Conservation (phyloP, 2,888 invertebrate species). For the Drosophila seclusa region DNA sequence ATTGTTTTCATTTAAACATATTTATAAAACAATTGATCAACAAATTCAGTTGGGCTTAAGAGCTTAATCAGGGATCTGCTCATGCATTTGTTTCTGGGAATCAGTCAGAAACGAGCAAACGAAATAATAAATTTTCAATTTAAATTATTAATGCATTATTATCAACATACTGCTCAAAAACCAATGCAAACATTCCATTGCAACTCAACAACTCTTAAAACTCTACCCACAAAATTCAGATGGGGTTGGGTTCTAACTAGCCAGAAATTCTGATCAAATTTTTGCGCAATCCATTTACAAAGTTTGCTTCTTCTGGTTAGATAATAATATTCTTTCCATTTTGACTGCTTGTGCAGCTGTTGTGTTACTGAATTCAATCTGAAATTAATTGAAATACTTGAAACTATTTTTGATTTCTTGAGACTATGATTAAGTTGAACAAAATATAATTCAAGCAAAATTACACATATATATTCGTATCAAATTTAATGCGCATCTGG, state of each 20-base stretch:
- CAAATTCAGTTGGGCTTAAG: conserved; percentile 29
- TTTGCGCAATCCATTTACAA: background rate
- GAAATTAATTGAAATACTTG: background rate
- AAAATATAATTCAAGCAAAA: background rate
- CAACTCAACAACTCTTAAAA: background rate
- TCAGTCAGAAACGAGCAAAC: background rate
- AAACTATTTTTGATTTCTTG: background rate
- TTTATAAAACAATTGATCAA: conserved; percentile 50
- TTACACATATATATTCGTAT: background rate
- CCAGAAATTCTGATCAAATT: background rate
- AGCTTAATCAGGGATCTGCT: conserved; percentile 10
- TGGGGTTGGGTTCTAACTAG: background rate
- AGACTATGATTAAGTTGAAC: background rate
- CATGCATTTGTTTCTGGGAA: background rate
- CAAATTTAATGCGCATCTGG: conserved; percentile 4
- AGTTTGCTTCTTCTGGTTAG: background rate
- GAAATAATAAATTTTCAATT: background rate
- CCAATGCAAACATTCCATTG: too few species aligned
- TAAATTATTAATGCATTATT: background rate
- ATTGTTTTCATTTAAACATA: conserved; percentile 35
- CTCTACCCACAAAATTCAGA: background rate
- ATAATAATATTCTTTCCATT: background rate
- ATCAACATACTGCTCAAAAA: background rate
- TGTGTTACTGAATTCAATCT: background rate
- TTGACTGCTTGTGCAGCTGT: background rate